Evolutionary conservation across 2,888 invertebrate genomes (phyloP), one percentile per base, ranked within the genome.

Genomic region (Reticulitermes lucifugus): DNA sequence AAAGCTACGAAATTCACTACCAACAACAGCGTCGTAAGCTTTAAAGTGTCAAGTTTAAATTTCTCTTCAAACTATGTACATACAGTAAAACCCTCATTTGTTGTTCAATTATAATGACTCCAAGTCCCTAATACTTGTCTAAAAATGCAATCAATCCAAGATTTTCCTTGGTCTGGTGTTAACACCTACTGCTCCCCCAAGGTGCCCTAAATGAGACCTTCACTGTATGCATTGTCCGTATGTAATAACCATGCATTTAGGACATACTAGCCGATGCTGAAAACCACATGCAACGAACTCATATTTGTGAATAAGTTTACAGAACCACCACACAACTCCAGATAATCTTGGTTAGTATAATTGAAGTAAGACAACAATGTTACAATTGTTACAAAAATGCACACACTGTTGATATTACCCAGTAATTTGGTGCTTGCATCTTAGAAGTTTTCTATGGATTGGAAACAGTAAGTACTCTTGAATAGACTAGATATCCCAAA

Each of bases 401-500:
- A 41, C 21, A 46, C 5, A 46, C 18, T 25, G n/a, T 65, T 18
- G 18, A 55, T 46, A 77, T 77, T 77, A 77, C 77, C 77, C 77
- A 77, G 41, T 77, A 77, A 77, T 77, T 77, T 77, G 77, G 22
- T 77, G 77, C 51, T 46, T 41, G 77, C 77, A 77, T 77, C 77
- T 77, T 77, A n/a, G 77, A 73, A 41, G 41, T 51, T 77, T 46
- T 21, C n/a, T 73, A 73, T 41, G 6, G 46, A 77, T 46, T 22
- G 46, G 77, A 46, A 77, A 7, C 21, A 46, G 6, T 77, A 77
- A 77, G n/a, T 77, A 77, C 46, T 77, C 46, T 77, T 22, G 51
- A 51, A 22, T 46, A 77, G 77, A 77, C n/a, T 51, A 77, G 77
- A 41, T 65, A 25, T 65, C n/a, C 60, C 25, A 25, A 65, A 46